Base-by-base conservation (phyloP, 1,140 invertebrate genomes). In the Bombus consobrinus region DNA sequence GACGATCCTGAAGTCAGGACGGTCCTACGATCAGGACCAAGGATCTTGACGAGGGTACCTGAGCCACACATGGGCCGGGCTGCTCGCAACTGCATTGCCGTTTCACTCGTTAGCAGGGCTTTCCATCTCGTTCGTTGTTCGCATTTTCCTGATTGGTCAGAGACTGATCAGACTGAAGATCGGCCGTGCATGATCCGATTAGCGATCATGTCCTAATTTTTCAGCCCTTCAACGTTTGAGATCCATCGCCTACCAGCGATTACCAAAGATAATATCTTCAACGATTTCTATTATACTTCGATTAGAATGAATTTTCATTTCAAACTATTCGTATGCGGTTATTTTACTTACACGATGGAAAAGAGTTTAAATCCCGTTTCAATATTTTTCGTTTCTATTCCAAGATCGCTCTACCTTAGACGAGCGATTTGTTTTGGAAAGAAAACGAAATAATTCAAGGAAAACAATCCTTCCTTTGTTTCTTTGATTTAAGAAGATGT, bases 31-130 rank as follows among this genome's bases (percentile, higher is more conserved):
- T 85, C 86, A 43, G 75, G 78, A 72, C 81, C 85, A 83, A 83
- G 82, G 91, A 92, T 90, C 91, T 92, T 87, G 92, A 92, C 92
- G 94, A 94, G 93, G 94, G 94, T 95, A 95, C 94, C 94, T 95
- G 94, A 94, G 93, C 93, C 94, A 94, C 94, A 94, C 94, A 94
- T 94, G 90, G 94, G 94, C 93, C 94, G 94, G 85, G 94, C 93
- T 94, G 94, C 94, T 94, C 94, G 93, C 91, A 94, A 94, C 94
- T 94, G 93, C 93, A 93, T 94, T 93, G 94, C 94, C 90, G 93
- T 94, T 94, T 94, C 93, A 90, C 93, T 94, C 91, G 93, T 94
- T 94, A 94, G 93, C 92, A 93, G 92, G 92, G 92, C 91, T 94
- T 94, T 94, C 94, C 94, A 94, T 94, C 94, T 93, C 84, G 91